phyloP scores from a whole-genome alignment of 2,888 invertebrate species.

The Conus canariensis region DNA sequence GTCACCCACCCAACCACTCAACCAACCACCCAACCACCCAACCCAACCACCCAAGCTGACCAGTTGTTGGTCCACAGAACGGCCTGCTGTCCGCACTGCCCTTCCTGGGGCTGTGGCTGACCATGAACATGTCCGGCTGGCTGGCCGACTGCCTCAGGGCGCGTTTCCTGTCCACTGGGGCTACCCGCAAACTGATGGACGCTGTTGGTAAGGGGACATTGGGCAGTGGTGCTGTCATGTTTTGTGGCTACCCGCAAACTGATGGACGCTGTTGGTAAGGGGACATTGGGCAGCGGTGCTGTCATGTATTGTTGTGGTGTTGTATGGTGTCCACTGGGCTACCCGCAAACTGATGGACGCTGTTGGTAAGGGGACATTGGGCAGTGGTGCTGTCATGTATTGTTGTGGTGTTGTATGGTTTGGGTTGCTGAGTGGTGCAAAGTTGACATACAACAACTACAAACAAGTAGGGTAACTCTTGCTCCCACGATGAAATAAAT shows the following conservation, averaged over 20 bases:
- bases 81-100: conserved; percentile 76
- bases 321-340: conserved; percentile 51
- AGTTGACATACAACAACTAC: too few relatives aligned
- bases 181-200: conserved; percentile 67
- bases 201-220: conserved; percentile 60
- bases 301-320: too few relatives aligned
- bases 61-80: conserved; percentile 64
- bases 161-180: conserved; percentile 58
- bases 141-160: conserved; percentile 65
- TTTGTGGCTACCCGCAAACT: conserved; percentile 66
- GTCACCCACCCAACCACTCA: too few relatives aligned
- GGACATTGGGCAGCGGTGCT: too few relatives aligned
- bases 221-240: too few relatives aligned
- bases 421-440: too few relatives aligned
- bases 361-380: conserved; percentile 59
- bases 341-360: conserved; percentile 67
- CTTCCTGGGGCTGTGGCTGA: conserved; percentile 71
- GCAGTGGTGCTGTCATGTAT: too few relatives aligned
- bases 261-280: conserved; percentile 68
- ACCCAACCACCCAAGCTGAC: too few relatives aligned
- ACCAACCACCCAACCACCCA: too few relatives aligned
- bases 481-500: too few relatives aligned
- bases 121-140: conserved; percentile 67
- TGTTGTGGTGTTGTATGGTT: conserved; percentile 29
- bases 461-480: too few relatives aligned